Evolutionary conservation across 2,113 vertebrate species (phyloP).

Genomic region (Pardalotus punctatus): DNA sequence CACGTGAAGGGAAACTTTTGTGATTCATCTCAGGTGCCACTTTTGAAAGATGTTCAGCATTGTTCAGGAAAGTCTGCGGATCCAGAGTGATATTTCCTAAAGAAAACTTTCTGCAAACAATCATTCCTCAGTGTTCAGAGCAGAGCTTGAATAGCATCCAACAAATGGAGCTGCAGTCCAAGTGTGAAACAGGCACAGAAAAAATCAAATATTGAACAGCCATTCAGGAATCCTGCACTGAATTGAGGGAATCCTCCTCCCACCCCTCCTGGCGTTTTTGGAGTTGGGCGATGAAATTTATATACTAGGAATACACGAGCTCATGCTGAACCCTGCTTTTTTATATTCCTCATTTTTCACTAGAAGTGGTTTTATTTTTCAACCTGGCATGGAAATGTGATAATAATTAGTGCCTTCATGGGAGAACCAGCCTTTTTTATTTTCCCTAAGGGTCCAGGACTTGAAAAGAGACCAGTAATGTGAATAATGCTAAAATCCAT

Average conservation of each 20-base stretch:
- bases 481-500: background rate
- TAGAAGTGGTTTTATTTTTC: background rate
- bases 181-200: background rate
- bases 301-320: background rate
- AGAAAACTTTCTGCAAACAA: background rate
- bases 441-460: background rate
- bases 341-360: background rate
- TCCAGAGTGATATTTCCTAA: background rate
- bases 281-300: background rate
- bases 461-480: background rate
- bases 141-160: background rate
- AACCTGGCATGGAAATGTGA: background rate
- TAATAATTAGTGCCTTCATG: background rate
- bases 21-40: background rate
- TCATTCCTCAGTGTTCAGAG: background rate
- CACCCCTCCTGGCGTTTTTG: background rate
- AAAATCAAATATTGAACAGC: background rate
- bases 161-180: background rate
- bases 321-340: fast-evolving
- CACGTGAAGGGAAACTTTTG: background rate
- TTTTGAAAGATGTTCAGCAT: background rate
- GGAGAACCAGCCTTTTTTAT: background rate
- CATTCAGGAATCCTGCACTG: background rate
- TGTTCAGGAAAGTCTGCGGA: background rate
- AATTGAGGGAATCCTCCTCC: background rate